Evolutionary conservation across 1,140 invertebrate species (phyloP).

Genomic region (Drosophila mayri): DNA sequence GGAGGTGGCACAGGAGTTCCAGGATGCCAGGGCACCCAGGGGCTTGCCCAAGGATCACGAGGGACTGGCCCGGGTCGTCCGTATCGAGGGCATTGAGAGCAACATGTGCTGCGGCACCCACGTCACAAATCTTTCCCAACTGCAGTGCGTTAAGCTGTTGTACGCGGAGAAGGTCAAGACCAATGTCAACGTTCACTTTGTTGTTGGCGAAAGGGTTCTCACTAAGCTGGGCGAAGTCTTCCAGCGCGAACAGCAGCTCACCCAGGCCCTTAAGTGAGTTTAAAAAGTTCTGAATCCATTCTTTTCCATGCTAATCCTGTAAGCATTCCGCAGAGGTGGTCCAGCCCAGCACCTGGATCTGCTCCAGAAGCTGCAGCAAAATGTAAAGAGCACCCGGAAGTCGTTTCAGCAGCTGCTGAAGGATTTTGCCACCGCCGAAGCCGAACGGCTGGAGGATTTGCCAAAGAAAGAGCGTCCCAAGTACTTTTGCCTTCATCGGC

Average conservation of each 20-base stretch:
- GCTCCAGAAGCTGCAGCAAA: slow-evolving; percentile 90
- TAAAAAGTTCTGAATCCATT: background rate
- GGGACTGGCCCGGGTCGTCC: slow-evolving; percentile 90
- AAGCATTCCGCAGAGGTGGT: slow-evolving; percentile 87
- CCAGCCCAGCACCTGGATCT: slow-evolving; percentile 89
- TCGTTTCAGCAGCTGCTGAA: slow-evolving; percentile 87
- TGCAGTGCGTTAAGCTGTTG: slow-evolving; percentile 92
- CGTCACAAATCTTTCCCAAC: slow-evolving; percentile 90
- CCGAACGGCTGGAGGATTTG: slow-evolving; percentile 87
- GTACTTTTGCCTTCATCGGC: slow-evolving; percentile 88
- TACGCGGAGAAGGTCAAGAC: slow-evolving; percentile 90
- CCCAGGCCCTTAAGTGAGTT: slow-evolving; percentile 86
- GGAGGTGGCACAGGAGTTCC: slow-evolving; percentile 85
- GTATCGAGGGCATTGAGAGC: slow-evolving; percentile 89
- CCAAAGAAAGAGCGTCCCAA: slow-evolving; percentile 85
- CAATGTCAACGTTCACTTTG: slow-evolving; percentile 88
- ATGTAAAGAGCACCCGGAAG: slow-evolving; percentile 88
- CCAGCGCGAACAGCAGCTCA: slow-evolving; percentile 89
- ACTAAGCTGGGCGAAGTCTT: slow-evolving; percentile 87
- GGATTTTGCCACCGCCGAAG: slow-evolving; percentile 89
- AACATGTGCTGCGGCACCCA: slow-evolving; percentile 96
- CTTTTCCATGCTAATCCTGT: background rate
- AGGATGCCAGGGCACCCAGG: slow-evolving; percentile 83
- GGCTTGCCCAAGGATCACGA: slow-evolving; percentile 91
- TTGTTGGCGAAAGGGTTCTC: slow-evolving; percentile 89